Percentiles rank a stretch among this genome's conserved stretches.
phyloP scores from a whole-genome alignment of 2,113 vertebrate genomes.

The Progne subis region DNA sequence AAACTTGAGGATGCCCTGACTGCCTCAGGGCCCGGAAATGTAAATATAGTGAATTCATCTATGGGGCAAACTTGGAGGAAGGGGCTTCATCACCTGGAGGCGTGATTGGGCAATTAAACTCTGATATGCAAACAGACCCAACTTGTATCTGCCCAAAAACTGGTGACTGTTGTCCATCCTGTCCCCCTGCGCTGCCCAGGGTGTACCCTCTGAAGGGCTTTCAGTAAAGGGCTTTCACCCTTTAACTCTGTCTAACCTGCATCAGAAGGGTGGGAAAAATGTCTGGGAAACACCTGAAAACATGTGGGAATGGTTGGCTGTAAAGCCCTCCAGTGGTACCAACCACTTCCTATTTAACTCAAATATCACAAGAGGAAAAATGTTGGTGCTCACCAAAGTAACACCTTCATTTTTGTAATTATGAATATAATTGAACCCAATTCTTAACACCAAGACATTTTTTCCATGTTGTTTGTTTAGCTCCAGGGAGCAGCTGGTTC shows the following conservation, averaged over 20 bases:
- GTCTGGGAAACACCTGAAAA: not conserved
- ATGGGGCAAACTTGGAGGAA: not conserved
- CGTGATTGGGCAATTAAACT: not conserved
- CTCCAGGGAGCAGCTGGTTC: not conserved
- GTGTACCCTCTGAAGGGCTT: not conserved
- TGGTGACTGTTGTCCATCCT: fast-evolving
- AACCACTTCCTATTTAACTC: too few species aligned
- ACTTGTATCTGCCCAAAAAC: too few species aligned
- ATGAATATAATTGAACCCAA: fast-evolving
- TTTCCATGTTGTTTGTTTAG: not conserved
- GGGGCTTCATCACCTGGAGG: too few species aligned
- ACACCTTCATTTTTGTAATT: not conserved
- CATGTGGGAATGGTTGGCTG: not conserved
- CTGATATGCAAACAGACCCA: not conserved
- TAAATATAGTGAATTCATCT: too few species aligned
- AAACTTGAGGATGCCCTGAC: too few species aligned
- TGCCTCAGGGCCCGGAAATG: too few species aligned
- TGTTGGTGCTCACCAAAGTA: not conserved
- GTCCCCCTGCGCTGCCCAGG: not conserved
- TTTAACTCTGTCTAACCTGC: not conserved
- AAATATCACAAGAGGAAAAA: fast-evolving
- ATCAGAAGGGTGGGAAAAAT: not conserved
- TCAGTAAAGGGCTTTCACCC: not conserved
- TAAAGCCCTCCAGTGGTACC: not conserved
- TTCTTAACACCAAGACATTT: fast-evolving